Base-by-base conservation (phyloP, 2,797 vertebrate species). In the Rhabdophis nuchalis region DNA sequence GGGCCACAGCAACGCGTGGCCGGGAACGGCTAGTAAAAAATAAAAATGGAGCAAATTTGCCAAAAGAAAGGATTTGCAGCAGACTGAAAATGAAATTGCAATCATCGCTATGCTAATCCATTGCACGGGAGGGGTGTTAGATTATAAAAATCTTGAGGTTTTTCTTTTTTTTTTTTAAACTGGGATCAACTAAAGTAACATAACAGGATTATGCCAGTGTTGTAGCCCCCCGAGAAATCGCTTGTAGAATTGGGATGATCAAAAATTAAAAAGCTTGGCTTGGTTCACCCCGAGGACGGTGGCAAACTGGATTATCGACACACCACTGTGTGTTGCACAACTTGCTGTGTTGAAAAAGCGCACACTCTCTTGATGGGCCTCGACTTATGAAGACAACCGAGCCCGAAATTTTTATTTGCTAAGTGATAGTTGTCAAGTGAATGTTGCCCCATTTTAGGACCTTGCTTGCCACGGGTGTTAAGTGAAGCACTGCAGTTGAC, bases 111-210 rank as follows among this genome's bases (percentile, higher is more conserved):
- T 10, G 32, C 32, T 41, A 41, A 77, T 77, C 68, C 68, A 77
- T 41, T 77, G 32, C 18, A 4, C 6, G 64, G 0, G 3, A 18
- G 18, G 16, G 6, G 7, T 0, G 2, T n/a, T n/a, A 3, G 68
- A 72, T 72, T 72, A 36, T 72, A 72, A 77, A 77, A 41, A 77
- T 10, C 32, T 20, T 32, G 11, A 5, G 6, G 18, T 16, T 72
- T 36, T 3, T 77, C 41, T 77, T 6, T 36, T 16, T 72, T 36
- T 3, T 77, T 41, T 77, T 77, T 77, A 10, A 4, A 77, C 18
- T 9, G 18, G 18, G 72, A 77, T 77, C 18, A 20, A 5, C 36
- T 23, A 77, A 41, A 77, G 36, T 23, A 77, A 18, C 32, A 41
- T 18, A 77, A 77, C 18, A 77, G 18, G 68, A 36, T 9, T 9